Conservation (phyloP, 2,113 vertebrate species). For the Amphiprion percula region DNA sequence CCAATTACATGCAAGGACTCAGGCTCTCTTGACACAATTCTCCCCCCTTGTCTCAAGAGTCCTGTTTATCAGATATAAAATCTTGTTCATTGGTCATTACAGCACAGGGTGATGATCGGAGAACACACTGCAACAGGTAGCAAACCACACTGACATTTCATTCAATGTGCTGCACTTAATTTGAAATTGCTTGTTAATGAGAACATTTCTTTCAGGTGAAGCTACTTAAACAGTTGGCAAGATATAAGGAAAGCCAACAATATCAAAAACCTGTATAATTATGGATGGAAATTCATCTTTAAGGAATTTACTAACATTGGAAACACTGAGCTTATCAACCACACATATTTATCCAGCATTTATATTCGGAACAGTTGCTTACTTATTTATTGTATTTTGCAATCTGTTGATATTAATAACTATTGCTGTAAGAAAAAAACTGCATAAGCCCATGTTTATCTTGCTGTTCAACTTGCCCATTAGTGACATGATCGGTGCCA, state of each 20-base stretch:
- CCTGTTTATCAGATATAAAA: not conserved
- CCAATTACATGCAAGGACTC: too few species aligned
- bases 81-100: too few species aligned
- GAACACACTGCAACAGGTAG: constrained; percentile 2
- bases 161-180: not conserved
- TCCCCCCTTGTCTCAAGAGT: not conserved
- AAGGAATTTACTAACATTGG: constrained; percentile 35
- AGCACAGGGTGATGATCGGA: not conserved
- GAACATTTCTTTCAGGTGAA: constrained; percentile 14
- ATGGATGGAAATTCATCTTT: constrained; percentile 41
- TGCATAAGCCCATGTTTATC: constrained; percentile 80
- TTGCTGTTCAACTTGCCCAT: constrained; percentile 76
- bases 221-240: not conserved
- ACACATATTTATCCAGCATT: constrained; percentile 62
- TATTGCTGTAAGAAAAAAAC: constrained; percentile 62
- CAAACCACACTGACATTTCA: not conserved
- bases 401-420: constrained; percentile 67
- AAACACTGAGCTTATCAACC: constrained; percentile 47
- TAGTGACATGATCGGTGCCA: constrained; percentile 73
- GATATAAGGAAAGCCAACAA: not conserved
- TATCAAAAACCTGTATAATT: not conserved
- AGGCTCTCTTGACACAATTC: not conserved
- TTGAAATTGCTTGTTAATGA: not conserved
- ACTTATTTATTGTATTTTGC: constrained; percentile 61
- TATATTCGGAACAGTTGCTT: constrained; percentile 57